A percentile compares a stretch with the other conserved stretches of the same genome.
These are phyloP conservation scores for Sebastes glaucus DNA, from an alignment of 2,797 vertebrate species.

Conservation along the genomic window DNA sequence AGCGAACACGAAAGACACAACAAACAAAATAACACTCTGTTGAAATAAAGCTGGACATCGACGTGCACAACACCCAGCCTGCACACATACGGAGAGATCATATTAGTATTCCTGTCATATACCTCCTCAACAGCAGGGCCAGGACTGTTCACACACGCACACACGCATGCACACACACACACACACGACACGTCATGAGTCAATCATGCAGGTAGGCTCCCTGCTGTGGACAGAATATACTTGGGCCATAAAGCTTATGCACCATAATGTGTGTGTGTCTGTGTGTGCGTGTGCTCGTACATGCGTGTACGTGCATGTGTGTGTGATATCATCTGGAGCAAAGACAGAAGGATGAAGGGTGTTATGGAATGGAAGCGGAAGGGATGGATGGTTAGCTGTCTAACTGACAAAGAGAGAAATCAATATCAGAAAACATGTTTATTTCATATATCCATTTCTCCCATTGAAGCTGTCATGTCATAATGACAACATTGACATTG, in stretches of 20 bases:
- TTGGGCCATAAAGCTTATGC: background rate
- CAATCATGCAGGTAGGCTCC: background rate
- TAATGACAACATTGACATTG: background rate
- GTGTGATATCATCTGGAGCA: background rate
- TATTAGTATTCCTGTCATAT: slow-evolving; percentile 1
- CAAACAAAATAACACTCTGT: background rate
- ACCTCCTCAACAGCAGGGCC: background rate
- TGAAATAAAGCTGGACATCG: background rate
- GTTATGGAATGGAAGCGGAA: background rate
- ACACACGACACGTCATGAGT: background rate
- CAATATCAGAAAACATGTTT: background rate
- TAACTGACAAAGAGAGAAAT: background rate
- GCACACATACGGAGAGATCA: background rate
- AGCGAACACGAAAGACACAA: background rate
- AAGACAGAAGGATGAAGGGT: background rate
- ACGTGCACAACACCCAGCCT: background rate
- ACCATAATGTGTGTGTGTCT: background rate
- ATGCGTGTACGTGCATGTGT: background rate
- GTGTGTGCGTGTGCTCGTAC: background rate
- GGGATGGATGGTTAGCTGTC: background rate
- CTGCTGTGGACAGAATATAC: background rate
- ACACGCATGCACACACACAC: background rate
- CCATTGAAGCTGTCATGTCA: background rate
- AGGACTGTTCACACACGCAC: background rate
- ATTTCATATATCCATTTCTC: background rate